These are phyloP conservation scores for Pterocles gutturalis DNA, from an alignment of 2,113 vertebrate species.

Conservation along the genomic window DNA sequence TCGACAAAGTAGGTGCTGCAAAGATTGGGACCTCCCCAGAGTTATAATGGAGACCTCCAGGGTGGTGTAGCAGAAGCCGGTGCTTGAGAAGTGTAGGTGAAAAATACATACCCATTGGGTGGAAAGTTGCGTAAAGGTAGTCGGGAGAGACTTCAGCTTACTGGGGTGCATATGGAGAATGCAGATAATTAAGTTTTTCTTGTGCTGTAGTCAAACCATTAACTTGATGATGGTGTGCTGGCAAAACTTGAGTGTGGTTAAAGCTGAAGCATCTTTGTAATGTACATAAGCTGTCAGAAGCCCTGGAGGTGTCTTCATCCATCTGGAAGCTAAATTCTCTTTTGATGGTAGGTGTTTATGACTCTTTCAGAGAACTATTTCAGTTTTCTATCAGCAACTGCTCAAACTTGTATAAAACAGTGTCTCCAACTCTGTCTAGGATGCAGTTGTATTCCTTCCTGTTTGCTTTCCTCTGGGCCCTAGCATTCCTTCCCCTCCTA, in stretches of 20 bases:
- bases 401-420: background rate
- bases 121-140: background rate
- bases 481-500: background rate
- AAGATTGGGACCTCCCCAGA: accelerated
- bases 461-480: background rate
- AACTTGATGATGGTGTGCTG: background rate
- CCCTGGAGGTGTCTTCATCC: background rate
- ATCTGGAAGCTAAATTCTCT: background rate
- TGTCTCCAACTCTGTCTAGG: background rate
- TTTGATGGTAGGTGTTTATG: background rate
- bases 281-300: background rate
- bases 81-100: background rate
- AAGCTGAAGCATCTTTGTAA: background rate
- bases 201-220: background rate
- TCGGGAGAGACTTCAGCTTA: background rate
- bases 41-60: background rate
- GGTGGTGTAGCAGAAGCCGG: background rate
- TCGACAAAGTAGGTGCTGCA: background rate
- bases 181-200: background rate
- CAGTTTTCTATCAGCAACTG: background rate
- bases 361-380: background rate
- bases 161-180: background rate
- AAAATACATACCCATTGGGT: background rate
- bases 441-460: background rate
- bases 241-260: background rate